Conservation (phyloP, 1,140 invertebrate species). For the Melanaphis sacchari region DNA sequence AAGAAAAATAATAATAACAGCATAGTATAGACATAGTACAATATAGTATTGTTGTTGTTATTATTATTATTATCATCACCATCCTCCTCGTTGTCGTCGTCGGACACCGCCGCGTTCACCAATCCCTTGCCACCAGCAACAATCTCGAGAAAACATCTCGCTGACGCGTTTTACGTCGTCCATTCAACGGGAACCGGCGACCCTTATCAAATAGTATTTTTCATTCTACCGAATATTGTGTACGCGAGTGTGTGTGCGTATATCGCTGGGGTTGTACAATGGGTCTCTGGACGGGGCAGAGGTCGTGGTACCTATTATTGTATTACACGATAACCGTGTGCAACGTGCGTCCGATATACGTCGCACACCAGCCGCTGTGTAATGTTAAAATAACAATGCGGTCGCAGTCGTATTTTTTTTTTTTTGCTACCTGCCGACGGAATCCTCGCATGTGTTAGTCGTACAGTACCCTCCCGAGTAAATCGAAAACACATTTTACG, state of each 20-base stretch:
- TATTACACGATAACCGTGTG: not conserved
- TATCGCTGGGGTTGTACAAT: not conserved
- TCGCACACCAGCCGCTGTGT: not conserved
- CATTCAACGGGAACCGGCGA: not conserved
- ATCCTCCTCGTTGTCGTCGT: not conserved
- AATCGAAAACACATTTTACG: constrained; percentile 1
- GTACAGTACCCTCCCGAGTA: too few relatives aligned
- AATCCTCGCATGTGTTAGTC: too few relatives aligned
- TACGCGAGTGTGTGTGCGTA: not conserved
- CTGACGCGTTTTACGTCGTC: not conserved
- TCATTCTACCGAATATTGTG: not conserved
- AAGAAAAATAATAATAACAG: too few relatives aligned
- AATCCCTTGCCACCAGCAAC: not conserved
- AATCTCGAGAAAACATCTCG: not conserved
- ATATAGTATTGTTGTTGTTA: not conserved
- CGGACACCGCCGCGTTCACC: not conserved
- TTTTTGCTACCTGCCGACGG: not conserved
- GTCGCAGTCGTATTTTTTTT: not conserved
- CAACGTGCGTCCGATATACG: not conserved
- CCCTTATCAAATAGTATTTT: not conserved
- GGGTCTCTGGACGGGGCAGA: not conserved
- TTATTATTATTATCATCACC: not conserved
- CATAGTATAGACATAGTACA: too few relatives aligned
- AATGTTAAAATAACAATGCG: not conserved
- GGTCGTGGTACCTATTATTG: not conserved